Evolutionary conservation across 2,797 vertebrate species (phyloP).

Genomic region (Threskiornis aethiopicus): DNA sequence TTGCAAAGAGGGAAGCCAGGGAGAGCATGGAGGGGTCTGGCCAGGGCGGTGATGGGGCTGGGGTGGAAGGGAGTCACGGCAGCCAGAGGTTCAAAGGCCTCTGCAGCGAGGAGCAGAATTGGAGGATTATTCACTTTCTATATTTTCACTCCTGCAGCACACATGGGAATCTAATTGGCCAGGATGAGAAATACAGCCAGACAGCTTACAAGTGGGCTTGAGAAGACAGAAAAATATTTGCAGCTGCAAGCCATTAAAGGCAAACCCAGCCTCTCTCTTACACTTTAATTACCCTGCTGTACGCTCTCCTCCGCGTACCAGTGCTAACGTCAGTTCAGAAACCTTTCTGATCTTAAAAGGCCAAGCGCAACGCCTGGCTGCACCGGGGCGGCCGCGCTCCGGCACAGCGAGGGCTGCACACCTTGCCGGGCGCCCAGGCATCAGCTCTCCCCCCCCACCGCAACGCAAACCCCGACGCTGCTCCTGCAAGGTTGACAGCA

Average conservation of each 20-base stretch:
- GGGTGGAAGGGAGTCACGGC: slow-evolving; percentile 5
- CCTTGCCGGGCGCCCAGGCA: accelerated
- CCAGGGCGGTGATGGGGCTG: background rate
- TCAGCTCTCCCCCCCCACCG: accelerated
- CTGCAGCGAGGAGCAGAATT: slow-evolving; percentile 31
- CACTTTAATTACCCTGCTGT: slow-evolving; percentile 68
- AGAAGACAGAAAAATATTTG: slow-evolving; percentile 51
- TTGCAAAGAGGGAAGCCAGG: slow-evolving; percentile 18
- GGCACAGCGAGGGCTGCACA: background rate
- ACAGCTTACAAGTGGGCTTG: slow-evolving; percentile 54
- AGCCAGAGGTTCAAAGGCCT: slow-evolving; percentile 67
- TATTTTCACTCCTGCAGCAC: slow-evolving; percentile 75
- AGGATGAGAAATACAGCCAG: slow-evolving; percentile 72
- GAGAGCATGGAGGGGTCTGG: background rate
- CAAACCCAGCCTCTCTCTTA: slow-evolving; percentile 48
- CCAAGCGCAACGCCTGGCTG: background rate
- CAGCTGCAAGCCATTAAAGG: slow-evolving; percentile 79
- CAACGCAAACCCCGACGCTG: background rate
- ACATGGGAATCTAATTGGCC: slow-evolving; percentile 77
- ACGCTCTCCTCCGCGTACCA: slow-evolving; percentile 7
- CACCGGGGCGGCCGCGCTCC: background rate
- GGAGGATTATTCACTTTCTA: slow-evolving; percentile 76
- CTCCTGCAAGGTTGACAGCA: background rate
- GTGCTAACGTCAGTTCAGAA: slow-evolving; percentile 44
- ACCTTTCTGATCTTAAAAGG: slow-evolving; percentile 65